phyloP scores from a whole-genome alignment of 2,113 vertebrate species.

The Varanus salvator region DNA sequence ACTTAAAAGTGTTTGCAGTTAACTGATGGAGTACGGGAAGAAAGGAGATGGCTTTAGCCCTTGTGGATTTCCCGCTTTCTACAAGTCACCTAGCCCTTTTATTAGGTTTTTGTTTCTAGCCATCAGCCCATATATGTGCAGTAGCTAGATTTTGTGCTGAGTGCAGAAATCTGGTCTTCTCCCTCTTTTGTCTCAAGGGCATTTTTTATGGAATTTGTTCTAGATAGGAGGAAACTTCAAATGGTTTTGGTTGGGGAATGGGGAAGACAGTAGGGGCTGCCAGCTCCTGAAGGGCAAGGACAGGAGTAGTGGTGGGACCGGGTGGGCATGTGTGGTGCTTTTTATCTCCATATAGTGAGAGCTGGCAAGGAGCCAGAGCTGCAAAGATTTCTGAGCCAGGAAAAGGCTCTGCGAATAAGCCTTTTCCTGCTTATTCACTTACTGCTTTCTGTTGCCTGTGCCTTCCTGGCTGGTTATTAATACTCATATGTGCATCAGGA shows the following conservation, averaged over 20 bases:
- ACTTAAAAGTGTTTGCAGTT: not conserved
- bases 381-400: conserved; percentile 55
- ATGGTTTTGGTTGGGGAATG: conserved; percentile 51
- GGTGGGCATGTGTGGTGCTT: conserved; percentile 37
- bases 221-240: conserved; percentile 77
- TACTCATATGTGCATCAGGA: not conserved
- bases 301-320: conserved; percentile 40
- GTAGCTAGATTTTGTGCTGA: conserved; percentile 36
- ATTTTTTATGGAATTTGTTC: conserved; percentile 72
- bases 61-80: conserved; percentile 26
- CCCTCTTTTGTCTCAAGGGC: conserved; percentile 56
- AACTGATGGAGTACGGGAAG: not conserved
- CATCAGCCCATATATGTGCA: not conserved
- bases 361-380: conserved; percentile 67
- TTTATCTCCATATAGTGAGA: conserved; percentile 79
- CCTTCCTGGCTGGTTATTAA: not conserved
- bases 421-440: no score
- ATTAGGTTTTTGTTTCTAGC: conserved; percentile 11
- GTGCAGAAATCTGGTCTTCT: conserved; percentile 60
- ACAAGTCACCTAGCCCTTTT: conserved; percentile 8
- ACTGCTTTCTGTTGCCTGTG: not conserved
- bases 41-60: not conserved
- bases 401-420: conserved; percentile 51
- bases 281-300: conserved; percentile 69
- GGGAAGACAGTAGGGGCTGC: conserved; percentile 44